Conservation (phyloP, 2,113 vertebrate genomes). For the Mormoops blainvillei region DNA sequence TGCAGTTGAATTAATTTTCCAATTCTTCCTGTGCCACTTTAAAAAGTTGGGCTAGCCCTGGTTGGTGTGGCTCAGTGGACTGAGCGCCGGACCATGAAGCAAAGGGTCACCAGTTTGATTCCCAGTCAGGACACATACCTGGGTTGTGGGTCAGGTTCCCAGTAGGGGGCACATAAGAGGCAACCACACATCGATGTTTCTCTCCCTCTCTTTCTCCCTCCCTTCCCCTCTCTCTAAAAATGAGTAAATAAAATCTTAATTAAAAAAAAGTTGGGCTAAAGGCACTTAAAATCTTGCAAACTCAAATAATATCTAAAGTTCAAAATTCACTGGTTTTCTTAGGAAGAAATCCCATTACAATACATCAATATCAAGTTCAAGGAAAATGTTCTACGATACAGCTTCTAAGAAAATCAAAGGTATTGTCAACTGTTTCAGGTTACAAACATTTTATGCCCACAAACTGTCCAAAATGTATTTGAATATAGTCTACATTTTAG, state of each 20-base stretch:
- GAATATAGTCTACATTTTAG: not conserved
- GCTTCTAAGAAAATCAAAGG: slow-evolving; percentile 54
- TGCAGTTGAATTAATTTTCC: not conserved
- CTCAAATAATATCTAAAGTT: not conserved
- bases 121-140: too few relatives aligned
- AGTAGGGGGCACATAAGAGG: too few relatives aligned
- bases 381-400: slow-evolving; percentile 13
- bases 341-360: not conserved
- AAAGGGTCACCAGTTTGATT: too few relatives aligned
- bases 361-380: slow-evolving; percentile 11
- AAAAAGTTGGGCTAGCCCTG: not conserved
- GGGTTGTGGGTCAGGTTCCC: too few relatives aligned
- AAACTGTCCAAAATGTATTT: not conserved
- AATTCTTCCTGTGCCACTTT: not conserved
- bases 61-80: too few relatives aligned
- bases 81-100: too few relatives aligned
- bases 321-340: slow-evolving; percentile 3
- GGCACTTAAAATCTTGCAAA: slow-evolving; percentile 18
- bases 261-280: not conserved
- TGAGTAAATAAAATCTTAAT: too few relatives aligned
- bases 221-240: too few relatives aligned
- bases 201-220: too few relatives aligned
- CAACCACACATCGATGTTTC: too few relatives aligned
- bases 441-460: not conserved
- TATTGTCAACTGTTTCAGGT: not conserved